Percentiles rank a stretch among this genome's conserved stretches.
phyloP scores from a whole-genome alignment of 2,113 vertebrate genomes.

The Bos javanicus region DNA sequence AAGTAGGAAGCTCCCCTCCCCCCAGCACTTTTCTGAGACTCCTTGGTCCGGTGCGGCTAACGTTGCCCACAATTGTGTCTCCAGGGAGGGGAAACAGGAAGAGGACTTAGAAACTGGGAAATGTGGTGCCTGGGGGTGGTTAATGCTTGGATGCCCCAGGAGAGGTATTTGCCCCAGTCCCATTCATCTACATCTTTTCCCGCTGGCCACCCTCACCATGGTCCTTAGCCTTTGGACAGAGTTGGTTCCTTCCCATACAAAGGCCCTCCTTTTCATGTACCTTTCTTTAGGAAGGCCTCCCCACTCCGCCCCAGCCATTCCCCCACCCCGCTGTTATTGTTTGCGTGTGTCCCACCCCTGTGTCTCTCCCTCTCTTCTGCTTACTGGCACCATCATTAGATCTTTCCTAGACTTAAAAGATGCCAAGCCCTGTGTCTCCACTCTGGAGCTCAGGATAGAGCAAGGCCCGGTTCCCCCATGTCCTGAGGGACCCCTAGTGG shows the following conservation, averaged over 20 bases:
- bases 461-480: background rate
- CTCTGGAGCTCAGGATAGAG: background rate
- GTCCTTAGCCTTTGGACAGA: background rate
- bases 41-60: background rate
- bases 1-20: background rate
- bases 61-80: background rate
- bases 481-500: background rate
- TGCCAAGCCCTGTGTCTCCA: background rate
- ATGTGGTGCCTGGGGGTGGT: background rate
- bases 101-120: background rate
- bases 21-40: background rate
- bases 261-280: background rate
- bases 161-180: background rate
- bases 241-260: background rate
- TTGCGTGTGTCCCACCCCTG: background rate
- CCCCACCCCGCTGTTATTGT: too few species aligned
- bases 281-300: background rate
- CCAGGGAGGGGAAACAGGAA: background rate
- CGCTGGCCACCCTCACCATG: accelerated
- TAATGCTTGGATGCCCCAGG: background rate
- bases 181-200: background rate
- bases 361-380: accelerated
- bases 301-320: background rate
- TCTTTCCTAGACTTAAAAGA: background rate
- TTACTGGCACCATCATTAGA: background rate